Evolutionary conservation across 2,113 vertebrate species (phyloP).

Genomic region (Pontoporia blainvillei): DNA sequence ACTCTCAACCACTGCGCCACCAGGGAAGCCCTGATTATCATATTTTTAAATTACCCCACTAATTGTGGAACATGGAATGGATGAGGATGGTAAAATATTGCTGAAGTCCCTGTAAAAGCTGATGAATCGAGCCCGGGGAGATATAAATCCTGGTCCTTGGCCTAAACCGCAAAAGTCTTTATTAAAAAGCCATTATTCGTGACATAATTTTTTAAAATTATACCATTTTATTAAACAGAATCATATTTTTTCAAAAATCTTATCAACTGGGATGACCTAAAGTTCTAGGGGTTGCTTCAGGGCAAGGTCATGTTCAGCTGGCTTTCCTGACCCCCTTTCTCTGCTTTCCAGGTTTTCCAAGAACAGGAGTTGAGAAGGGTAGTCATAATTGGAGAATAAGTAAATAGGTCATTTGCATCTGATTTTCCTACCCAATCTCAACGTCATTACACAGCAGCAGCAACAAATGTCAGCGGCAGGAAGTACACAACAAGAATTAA

Average conservation of each 20-base stretch:
- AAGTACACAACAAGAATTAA: slow-evolving; percentile 71
- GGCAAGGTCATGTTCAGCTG: neutral
- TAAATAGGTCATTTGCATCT: slow-evolving; percentile 45
- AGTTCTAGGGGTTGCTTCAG: neutral
- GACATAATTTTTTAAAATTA: neutral
- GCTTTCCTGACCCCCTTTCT: neutral
- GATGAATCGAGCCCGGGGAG: neutral
- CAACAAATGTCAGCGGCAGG: slow-evolving; percentile 65
- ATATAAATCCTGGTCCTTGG: neutral
- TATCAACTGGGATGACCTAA: slow-evolving; percentile 35
- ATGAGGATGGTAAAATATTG: neutral
- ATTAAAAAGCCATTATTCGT: neutral
- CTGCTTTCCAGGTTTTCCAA: slow-evolving; percentile 39
- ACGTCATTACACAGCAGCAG: slow-evolving; percentile 66
- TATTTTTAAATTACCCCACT: neutral
- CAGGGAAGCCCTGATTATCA: neutral
- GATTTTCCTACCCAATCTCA: slow-evolving; percentile 51
- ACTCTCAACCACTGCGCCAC: too few relatives aligned
- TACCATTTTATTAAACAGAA: slow-evolving; percentile 31
- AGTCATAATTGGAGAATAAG: neutral
- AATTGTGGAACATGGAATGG: neutral
- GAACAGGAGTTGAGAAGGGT: neutral
- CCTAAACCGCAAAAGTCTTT: neutral
- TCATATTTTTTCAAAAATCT: neutral
- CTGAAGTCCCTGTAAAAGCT: neutral